Evolutionary conservation across 2,797 vertebrate genomes (phyloP).

Genomic region (Sus cebifrons): DNA sequence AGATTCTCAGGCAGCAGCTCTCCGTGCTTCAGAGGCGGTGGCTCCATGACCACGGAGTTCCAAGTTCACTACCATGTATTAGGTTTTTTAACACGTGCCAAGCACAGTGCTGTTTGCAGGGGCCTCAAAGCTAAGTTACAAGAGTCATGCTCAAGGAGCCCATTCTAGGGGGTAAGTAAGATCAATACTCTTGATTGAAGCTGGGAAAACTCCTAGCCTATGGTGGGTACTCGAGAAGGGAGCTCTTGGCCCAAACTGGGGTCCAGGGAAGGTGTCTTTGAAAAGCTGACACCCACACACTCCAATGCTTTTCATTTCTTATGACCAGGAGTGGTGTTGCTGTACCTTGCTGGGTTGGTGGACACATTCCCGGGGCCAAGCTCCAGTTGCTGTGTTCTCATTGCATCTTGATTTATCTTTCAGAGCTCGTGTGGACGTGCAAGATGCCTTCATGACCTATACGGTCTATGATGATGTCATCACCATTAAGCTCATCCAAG

Average conservation of each 20-base stretch:
- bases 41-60: neutral
- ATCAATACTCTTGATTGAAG: neutral
- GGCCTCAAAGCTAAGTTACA: neutral
- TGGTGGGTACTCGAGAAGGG: neutral
- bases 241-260: neutral
- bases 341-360: neutral
- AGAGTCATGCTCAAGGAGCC: neutral
- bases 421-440: conserved; percentile 88
- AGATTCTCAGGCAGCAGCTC: neutral
- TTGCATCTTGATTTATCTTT: conserved; percentile 10
- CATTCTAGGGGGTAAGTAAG: neutral
- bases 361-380: neutral
- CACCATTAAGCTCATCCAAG: conserved; percentile 90
- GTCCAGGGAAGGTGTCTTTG: neutral
- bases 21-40: neutral
- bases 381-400: neutral
- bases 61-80: neutral
- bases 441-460: conserved; percentile 92
- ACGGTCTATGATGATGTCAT: conserved; percentile 91
- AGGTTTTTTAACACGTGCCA: neutral
- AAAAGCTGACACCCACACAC: neutral
- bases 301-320: neutral
- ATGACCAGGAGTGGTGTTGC: neutral
- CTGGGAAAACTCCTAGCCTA: neutral
- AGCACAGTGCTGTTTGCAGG: neutral